Conservation (phyloP, 1,140 invertebrate species). For the Harlomillsia oculata region DNA sequence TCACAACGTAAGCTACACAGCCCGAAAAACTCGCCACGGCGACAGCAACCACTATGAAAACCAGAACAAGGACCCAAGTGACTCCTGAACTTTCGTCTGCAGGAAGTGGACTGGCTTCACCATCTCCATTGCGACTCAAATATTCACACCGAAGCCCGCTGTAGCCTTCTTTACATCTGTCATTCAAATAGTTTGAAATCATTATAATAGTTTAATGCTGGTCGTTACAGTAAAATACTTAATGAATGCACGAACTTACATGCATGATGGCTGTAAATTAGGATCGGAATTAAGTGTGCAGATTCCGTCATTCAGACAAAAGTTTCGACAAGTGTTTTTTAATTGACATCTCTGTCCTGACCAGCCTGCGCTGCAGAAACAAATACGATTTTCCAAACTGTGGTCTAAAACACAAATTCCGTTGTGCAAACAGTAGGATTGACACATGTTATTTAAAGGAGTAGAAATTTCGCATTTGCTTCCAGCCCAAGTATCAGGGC, state of each 20-base stretch:
- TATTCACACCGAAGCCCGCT: slow-evolving; percentile 40
- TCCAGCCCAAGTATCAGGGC: slow-evolving; percentile 46
- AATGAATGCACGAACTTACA: slow-evolving; percentile 39
- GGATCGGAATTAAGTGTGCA: slow-evolving; percentile 43
- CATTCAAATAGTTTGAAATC: slow-evolving; percentile 11
- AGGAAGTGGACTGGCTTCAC: not conserved
- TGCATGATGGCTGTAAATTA: slow-evolving; percentile 39
- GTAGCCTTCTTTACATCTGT: slow-evolving; percentile 40
- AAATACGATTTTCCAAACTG: slow-evolving; percentile 39
- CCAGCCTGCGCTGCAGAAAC: slow-evolving; percentile 51
- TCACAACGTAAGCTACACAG: slow-evolving; percentile 33
- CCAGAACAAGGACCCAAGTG: slow-evolving; percentile 36
- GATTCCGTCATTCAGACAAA: slow-evolving; percentile 51
- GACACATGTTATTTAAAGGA: slow-evolving; percentile 50
- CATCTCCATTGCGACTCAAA: slow-evolving; percentile 1
- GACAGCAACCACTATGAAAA: slow-evolving; percentile 35
- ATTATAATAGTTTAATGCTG: not conserved
- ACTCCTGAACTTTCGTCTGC: slow-evolving; percentile 28
- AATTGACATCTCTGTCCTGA: slow-evolving; percentile 30
- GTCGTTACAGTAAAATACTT: not conserved
- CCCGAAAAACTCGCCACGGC: slow-evolving; percentile 29
- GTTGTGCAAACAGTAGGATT: slow-evolving; percentile 48
- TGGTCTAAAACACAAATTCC: slow-evolving; percentile 45
- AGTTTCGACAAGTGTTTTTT: slow-evolving; percentile 44
- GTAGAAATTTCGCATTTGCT: slow-evolving; percentile 44